Conservation (phyloP, 2,888 invertebrate species). For the Latrodectus hesperus region DNA sequence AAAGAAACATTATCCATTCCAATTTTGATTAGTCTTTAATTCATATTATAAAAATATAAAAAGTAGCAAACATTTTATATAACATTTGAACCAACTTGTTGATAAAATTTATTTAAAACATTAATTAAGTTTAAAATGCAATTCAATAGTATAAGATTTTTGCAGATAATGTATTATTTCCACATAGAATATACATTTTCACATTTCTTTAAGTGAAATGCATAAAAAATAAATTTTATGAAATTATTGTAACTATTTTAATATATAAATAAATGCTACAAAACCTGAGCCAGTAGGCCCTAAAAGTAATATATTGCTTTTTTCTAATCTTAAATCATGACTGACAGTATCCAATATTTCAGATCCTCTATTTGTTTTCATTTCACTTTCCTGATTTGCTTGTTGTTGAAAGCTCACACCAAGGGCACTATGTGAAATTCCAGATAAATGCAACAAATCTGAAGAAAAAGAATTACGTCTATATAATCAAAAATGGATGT, state of each 20-base stretch:
- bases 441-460: conserved; percentile 91
- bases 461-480: conserved; percentile 72
- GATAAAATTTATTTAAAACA: no score
- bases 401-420: conserved; percentile 74
- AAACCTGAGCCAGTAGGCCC: conserved; percentile 93
- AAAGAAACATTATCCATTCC: neutral
- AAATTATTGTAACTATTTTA: no score
- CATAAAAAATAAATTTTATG: no score
- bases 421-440: conserved; percentile 83
- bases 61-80: no score
- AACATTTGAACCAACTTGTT: no score
- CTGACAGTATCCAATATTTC: conserved; percentile 88
- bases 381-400: conserved; percentile 71
- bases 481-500: no score
- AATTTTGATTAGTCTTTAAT: neutral
- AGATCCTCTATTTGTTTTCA: conserved; percentile 76
- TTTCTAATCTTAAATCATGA: conserved; percentile 91
- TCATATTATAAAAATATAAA: neutral
- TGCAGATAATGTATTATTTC: no score
- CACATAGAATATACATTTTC: no score
- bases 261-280: neutral
- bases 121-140: no score
- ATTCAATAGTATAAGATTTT: no score
- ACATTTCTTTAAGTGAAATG: no score
- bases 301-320: conserved; percentile 94